phyloP scores from a whole-genome alignment of 2,797 vertebrate genomes.

The Odontamblyopus lacepedii region DNA sequence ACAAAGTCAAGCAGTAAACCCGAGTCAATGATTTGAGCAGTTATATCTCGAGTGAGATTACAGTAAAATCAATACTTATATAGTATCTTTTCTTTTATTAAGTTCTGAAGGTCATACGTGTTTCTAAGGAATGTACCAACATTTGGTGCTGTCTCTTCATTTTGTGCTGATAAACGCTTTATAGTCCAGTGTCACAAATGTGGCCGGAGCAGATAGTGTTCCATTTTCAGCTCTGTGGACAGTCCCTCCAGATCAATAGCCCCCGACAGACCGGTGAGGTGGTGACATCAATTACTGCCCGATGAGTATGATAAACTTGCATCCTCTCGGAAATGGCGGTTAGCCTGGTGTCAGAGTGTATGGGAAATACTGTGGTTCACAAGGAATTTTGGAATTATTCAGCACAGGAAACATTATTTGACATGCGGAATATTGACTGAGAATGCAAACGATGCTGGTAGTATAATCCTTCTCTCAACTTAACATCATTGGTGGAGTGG shows the following conservation, averaged over 20 bases:
- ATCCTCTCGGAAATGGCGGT: constrained; percentile 62
- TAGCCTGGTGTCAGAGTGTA: constrained; percentile 49
- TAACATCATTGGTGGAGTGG: too few relatives aligned
- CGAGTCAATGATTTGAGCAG: not conserved
- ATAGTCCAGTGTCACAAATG: constrained; percentile 29
- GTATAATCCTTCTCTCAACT: too few relatives aligned
- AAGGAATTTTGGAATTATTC: constrained; percentile 25
- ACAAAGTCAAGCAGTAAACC: not conserved
- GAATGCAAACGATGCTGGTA: not conserved
- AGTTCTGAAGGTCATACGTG: constrained; percentile 39
- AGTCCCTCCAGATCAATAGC: constrained; percentile 63
- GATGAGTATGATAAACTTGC: constrained; percentile 67
- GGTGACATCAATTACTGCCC: constrained; percentile 69
- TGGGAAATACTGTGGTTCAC: constrained; percentile 44
- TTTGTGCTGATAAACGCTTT: constrained; percentile 40
- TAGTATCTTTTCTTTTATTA: constrained; percentile 14
- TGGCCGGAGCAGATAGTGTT: constrained; percentile 32
- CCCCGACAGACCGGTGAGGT: constrained; percentile 55
- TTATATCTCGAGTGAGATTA: not conserved
- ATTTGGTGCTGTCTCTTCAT: constrained; percentile 42
- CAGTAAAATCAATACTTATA: not conserved
- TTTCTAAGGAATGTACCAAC: constrained; percentile 35
- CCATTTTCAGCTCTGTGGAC: constrained; percentile 53
- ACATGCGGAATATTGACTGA: not conserved
- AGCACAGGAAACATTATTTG: not conserved